Evolutionary conservation across 2,888 invertebrate species (phyloP), one percentile per base, ranked within the genome.

Genomic region (Pollenia amentaria): DNA sequence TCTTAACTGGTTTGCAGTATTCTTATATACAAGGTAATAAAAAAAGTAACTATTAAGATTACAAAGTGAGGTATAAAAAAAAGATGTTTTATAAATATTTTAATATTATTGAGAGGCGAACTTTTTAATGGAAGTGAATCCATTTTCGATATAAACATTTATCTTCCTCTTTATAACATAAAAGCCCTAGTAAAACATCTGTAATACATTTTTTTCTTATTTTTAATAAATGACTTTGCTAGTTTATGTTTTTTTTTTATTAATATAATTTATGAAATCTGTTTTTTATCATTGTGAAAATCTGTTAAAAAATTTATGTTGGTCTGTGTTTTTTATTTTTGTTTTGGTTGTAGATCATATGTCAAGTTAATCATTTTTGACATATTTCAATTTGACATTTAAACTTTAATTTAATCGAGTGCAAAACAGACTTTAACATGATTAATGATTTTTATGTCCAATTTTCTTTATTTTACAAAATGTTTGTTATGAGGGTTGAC

Each of bases 361-460:
- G 90, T 91, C 91, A 91, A 89, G 91, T 90, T 88, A 90, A 90
- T 91, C 90, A 92, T 90, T 92, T 91, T 90, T 89, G 88, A 89
- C 89, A 91, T 89, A 90, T 90, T 90, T 88, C 88, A 79, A 85
- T 73, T 64, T 79, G 78, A 79, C 78, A 78, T 72, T 53, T 77
- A 53, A 69, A 64, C 42, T 73, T 62, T 60, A 83, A 53, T 79
- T 79, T 84, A 73, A 73, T 65, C 51, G 67, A 67, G 67, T 7
- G 44, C 51, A 48, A 48, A 42, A 70, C 69, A 70, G 16, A 53
- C 53, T 62, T 76, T 62, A 14, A 7, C 9, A 60, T 72, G 83
- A 83, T 83, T 83, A 83, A 83, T 83, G 77, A 57, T 67, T 73
- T 77, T 51, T 29, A 6, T 44, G 12, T 14, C 8, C 2, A 44